Evolutionary conservation across 2,797 vertebrate species (phyloP).

Genomic region (Cynopterus sphinx): DNA sequence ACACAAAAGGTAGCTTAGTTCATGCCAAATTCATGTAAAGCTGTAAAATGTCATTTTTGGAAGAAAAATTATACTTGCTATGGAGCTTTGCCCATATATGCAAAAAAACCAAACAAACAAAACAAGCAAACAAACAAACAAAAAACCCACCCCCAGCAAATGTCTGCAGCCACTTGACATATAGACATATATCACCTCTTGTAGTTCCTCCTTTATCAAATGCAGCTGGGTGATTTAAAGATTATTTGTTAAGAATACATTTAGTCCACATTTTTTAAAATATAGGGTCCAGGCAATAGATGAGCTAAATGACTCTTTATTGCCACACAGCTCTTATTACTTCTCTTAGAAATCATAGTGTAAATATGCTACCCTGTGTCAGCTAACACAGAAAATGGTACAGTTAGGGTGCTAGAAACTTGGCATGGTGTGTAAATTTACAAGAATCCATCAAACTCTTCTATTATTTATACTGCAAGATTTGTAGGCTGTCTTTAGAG

Average conservation of each 20-base stretch:
- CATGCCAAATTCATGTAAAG: background rate
- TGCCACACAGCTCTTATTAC: background rate
- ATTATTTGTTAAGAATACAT: conserved; percentile 39
- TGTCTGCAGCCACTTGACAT: background rate
- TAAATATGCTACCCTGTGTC: conserved; percentile 71
- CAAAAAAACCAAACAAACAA: background rate
- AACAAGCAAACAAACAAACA: too few relatives aligned
- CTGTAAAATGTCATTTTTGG: background rate
- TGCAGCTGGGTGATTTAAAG: background rate
- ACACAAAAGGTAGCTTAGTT: background rate
- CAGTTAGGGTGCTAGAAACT: conserved; percentile 72
- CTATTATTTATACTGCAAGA: conserved; percentile 84
- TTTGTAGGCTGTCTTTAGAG: conserved; percentile 81
- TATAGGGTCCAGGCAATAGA: background rate
- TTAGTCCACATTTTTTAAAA: background rate
- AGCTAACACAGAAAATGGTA: conserved; percentile 57
- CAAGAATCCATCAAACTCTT: conserved; percentile 75
- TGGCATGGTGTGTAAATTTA: conserved; percentile 63
- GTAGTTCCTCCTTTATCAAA: background rate
- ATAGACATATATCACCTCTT: background rate
- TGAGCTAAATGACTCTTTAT: background rate
- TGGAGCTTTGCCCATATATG: conserved; percentile 18
- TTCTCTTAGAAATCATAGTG: conserved; percentile 35
- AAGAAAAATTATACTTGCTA: conserved; percentile 20
- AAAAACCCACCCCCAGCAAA: background rate